Conservation (phyloP, 2,888 invertebrate genomes). For the Nomada goodeniana region DNA sequence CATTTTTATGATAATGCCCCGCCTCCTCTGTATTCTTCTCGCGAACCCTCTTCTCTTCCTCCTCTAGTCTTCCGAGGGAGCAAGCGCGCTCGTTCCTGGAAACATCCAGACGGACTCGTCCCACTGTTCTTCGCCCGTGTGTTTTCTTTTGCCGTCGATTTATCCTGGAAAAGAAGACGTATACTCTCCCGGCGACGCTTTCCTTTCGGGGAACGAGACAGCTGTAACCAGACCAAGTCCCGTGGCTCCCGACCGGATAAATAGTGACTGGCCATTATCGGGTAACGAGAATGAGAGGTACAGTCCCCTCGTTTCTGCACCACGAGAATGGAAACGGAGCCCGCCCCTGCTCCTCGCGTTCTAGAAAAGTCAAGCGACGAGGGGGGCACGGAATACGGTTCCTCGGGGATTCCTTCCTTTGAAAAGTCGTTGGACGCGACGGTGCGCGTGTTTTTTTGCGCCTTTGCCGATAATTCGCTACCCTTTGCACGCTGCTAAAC, state of each 20-base stretch:
- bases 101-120: constrained; percentile 46
- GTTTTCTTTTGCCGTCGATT: constrained; percentile 61
- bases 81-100: constrained; percentile 48
- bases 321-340: constrained; percentile 58
- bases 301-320: constrained; percentile 21
- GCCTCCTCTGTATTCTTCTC: constrained; percentile 39
- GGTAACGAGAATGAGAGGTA: constrained; percentile 68
- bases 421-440: constrained; percentile 59
- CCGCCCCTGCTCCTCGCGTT: constrained; percentile 39
- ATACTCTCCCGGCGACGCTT: constrained; percentile 57
- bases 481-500: neutral
- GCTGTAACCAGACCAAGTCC: constrained; percentile 58
- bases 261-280: constrained; percentile 74
- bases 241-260: constrained; percentile 67
- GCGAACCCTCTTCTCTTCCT: constrained; percentile 44
- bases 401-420: constrained; percentile 69
- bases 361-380: constrained; percentile 65
- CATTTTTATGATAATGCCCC: constrained; percentile 66
- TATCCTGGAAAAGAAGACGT: constrained; percentile 42
- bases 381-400: constrained; percentile 67
- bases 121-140: constrained; percentile 2
- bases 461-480: constrained; percentile 48
- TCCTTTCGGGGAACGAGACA: constrained; percentile 64
- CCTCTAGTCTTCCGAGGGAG: constrained; percentile 26
- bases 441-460: constrained; percentile 63